Percentiles rank a stretch among this genome's conserved stretches.
Conservation (phyloP, 2,797 vertebrate genomes). For the Tenualosa ilisha region DNA sequence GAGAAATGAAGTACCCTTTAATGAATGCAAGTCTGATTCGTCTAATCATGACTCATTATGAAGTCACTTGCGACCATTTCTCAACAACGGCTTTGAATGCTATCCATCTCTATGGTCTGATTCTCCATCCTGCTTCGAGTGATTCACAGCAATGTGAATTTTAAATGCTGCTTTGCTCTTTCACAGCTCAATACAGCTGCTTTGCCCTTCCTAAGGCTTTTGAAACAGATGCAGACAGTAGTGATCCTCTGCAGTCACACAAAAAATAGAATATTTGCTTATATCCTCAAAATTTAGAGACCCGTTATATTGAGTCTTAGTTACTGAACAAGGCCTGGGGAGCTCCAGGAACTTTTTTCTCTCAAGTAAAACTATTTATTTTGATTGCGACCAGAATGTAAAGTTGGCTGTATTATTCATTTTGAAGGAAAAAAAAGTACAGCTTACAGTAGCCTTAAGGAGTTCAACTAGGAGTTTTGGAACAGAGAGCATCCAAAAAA, state of each 20-base stretch:
- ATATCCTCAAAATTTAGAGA: not conserved
- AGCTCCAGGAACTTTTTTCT: not conserved
- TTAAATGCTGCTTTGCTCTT: not conserved
- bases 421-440: not conserved
- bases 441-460: slow-evolving; percentile 3
- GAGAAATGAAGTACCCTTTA: not conserved
- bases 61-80: not conserved
- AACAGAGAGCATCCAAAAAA: slow-evolving; percentile 2
- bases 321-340: not conserved
- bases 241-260: not conserved
- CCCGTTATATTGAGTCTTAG: not conserved
- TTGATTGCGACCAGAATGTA: slow-evolving; percentile 13
- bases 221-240: not conserved
- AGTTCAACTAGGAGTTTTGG: not conserved
- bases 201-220: not conserved
- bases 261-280: not conserved
- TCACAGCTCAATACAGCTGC: not conserved
- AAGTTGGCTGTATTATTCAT: not conserved
- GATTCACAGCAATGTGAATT: not conserved
- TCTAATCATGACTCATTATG: not conserved
- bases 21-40: not conserved
- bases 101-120: not conserved
- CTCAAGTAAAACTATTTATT: not conserved
- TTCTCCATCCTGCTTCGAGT: not conserved
- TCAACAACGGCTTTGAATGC: not conserved